Evolutionary conservation across 2,888 invertebrate species (phyloP).

Genomic region (Parascotia fuliginaria): DNA sequence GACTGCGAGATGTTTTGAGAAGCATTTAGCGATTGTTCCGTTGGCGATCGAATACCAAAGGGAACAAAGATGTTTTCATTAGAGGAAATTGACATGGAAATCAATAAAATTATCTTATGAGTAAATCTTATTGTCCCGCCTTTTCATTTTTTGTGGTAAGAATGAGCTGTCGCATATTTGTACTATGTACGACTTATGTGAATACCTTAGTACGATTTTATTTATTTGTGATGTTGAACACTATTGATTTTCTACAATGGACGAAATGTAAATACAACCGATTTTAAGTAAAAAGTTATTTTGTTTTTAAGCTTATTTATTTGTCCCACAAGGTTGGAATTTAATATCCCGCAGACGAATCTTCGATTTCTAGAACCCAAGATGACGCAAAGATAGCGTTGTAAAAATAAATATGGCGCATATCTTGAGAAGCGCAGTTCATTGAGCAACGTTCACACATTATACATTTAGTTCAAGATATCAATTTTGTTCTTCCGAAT

Average conservation of each 20-base stretch:
- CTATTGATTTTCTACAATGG: conserved; percentile 85
- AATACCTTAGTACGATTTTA: conserved; percentile 85
- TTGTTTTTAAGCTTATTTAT: conserved; percentile 83
- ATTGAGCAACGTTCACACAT: conserved; percentile 47
- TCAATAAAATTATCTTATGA: conserved; percentile 72
- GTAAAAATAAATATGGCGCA: conserved; percentile 62
- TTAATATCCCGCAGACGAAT: conserved; percentile 29
- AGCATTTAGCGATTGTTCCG: conserved; percentile 72
- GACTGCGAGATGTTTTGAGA: conserved; percentile 53
- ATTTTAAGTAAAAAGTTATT: conserved; percentile 85
- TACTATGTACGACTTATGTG: conserved; percentile 80
- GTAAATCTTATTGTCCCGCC: conserved; percentile 77
- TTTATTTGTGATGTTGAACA: conserved; percentile 86
- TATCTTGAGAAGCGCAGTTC: conserved; percentile 44
- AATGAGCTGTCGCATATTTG: conserved; percentile 79
- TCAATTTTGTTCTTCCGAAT: conserved; percentile 42
- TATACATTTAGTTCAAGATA: conserved; percentile 45
- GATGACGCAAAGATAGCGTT: conserved; percentile 51
- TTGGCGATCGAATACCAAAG: conserved; percentile 71
- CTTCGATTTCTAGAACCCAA: conserved; percentile 30
- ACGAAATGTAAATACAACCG: conserved; percentile 86
- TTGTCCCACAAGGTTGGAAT: conserved; percentile 56
- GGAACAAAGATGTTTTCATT: conserved; percentile 64
- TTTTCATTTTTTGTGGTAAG: conserved; percentile 78
- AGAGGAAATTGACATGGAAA: conserved; percentile 71